Evolutionary conservation across 2,888 invertebrate genomes (phyloP).

Genomic region (Nowickia ferox): DNA sequence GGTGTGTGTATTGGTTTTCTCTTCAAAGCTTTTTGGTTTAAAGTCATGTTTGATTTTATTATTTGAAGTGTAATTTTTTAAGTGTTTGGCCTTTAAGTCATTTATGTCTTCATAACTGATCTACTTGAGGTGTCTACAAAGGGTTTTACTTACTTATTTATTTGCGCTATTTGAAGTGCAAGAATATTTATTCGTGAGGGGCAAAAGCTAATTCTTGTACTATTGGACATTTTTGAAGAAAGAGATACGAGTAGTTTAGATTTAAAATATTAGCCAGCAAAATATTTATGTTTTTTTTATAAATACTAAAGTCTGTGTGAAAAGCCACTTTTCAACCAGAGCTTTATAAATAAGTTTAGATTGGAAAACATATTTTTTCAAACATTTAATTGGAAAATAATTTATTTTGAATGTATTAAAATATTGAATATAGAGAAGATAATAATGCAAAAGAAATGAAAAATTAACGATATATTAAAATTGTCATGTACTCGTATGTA

Average conservation of each 20-base stretch:
- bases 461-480: too few species aligned
- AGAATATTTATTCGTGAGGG: slow-evolving; percentile 8
- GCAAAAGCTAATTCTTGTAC: not conserved
- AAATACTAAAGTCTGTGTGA: too few species aligned
- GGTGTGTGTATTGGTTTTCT: slow-evolving; percentile 48
- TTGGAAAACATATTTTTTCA: too few species aligned
- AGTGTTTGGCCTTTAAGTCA: slow-evolving; percentile 71
- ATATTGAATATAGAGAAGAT: too few species aligned
- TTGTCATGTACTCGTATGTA: too few species aligned
- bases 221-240: too few species aligned
- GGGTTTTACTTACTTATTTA: slow-evolving; percentile 53
- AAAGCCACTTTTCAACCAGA: too few species aligned
- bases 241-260: not conserved
- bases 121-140: slow-evolving; percentile 62
- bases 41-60: slow-evolving; percentile 61
- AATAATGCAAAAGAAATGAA: too few species aligned
- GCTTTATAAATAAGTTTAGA: too few species aligned
- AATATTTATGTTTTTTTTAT: not conserved
- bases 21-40: slow-evolving; percentile 14
- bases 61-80: slow-evolving; percentile 65
- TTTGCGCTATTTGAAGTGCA: slow-evolving; percentile 14
- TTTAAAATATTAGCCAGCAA: not conserved
- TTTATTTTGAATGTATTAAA: too few species aligned
- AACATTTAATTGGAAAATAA: too few species aligned
- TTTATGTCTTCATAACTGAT: slow-evolving; percentile 74